A percentile compares a stretch with the other conserved stretches of the same genome.
Evolutionary conservation across 2,888 invertebrate genomes (phyloP).

Genomic region (Peribatodes rhomboidaria): DNA sequence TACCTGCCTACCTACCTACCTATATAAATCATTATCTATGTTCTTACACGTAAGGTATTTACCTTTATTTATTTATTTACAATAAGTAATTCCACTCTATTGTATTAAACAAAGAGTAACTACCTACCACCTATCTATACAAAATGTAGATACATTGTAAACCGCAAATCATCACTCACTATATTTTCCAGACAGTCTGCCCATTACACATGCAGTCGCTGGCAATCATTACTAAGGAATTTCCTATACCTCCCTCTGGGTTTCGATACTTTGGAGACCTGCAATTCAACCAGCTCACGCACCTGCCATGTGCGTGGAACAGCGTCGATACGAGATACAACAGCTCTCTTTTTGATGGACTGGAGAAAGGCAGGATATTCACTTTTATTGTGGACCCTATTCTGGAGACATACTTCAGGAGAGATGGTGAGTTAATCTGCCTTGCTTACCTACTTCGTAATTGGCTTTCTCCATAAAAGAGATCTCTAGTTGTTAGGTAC

Average conservation of each 20-base stretch:
- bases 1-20: too few relatives aligned
- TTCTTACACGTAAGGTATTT: too few relatives aligned
- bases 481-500: too few relatives aligned
- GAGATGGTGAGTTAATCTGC: constrained; percentile 82
- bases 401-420: constrained; percentile 83
- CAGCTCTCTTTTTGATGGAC: constrained; percentile 79
- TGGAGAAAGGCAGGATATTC: constrained; percentile 61
- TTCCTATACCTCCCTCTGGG: constrained; percentile 68
- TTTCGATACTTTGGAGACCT: constrained; percentile 79
- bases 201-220: constrained; percentile 86
- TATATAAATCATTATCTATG: too few relatives aligned
- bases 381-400: constrained; percentile 83
- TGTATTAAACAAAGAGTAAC: too few relatives aligned
- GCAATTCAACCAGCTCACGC: constrained; percentile 76
- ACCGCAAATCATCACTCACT: constrained; percentile 38
- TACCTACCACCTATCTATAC: too few relatives aligned
- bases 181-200: constrained; percentile 76
- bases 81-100: too few relatives aligned
- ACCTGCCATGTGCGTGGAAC: constrained; percentile 80
- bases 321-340: constrained; percentile 85
- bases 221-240: constrained; percentile 77
- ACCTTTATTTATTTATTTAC: too few relatives aligned
- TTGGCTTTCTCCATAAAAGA: too few relatives aligned
- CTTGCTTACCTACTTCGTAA: too few relatives aligned
- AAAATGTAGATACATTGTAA: too few relatives aligned